Evolutionary conservation across 2,797 vertebrate species (phyloP), one percentile per base, ranked within the genome.

Genomic region (Pitangus sulphuratus): DNA sequence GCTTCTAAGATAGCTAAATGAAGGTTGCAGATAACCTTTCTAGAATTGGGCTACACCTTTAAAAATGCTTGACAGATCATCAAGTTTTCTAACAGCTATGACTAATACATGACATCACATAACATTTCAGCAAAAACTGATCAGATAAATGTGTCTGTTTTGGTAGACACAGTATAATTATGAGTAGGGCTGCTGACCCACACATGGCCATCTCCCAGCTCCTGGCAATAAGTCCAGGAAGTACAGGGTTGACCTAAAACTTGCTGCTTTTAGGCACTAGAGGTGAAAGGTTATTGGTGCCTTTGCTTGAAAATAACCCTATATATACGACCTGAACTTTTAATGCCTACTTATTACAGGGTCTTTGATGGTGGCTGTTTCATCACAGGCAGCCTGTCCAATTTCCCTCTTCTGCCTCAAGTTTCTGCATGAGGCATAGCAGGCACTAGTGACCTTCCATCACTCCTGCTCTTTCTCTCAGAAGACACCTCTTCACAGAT

Each of bases 81-180:
- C 31, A 39, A 2, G 35, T 83, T 91, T 85, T 70, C 68, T 77
- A 33, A 60, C 33, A 80, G 44, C 64, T 78, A 22, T 84, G 76
- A 87, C 60, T 92, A 45, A 64, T 35, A 68, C 4, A 57, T 74
- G 64, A 74, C 40, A 57, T 78, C 78, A 80, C 40, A 47, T 1
- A 15, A 28, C 17, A 89, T 87, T 85, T 91, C 91, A 92, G 78
- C 66, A 94, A 82, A 93, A 92, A 21, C 3, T 37, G 22, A 91
- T 79, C 81, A 70, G 81, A 84, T 87, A 90, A 89, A 47, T 40
- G 7, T 12, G 35, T 30, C 58, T 65, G 71, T 12, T 84, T 88
- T 50, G 19, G 35, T 14, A 78, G 88, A 31, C 25, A 44, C 50
- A 44, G 19, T 48, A 9, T 11, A 37, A 71, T 37, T 47, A 40